phyloP scores from a whole-genome alignment of 2,888 invertebrate species.

The Troides aeacus region DNA sequence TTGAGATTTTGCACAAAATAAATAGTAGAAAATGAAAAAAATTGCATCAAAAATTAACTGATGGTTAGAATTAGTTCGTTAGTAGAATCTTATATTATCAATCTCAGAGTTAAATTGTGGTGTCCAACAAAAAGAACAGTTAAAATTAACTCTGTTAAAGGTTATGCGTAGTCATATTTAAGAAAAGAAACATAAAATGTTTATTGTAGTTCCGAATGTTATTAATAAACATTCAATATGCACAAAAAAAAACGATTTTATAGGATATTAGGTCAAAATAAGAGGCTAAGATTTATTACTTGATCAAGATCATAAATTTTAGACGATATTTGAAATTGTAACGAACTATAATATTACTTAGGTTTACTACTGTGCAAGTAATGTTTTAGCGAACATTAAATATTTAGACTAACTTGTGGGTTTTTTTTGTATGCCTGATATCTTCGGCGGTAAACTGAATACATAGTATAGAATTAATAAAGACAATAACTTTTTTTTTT shows the following conservation, averaged over 20 bases:
- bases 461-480: too few relatives aligned
- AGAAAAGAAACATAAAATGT: too few relatives aligned
- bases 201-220: slow-evolving; percentile 35
- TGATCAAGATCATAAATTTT: neutral
- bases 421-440: neutral
- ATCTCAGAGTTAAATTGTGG: neutral
- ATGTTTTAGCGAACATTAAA: neutral
- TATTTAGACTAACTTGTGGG: neutral
- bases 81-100: too few relatives aligned
- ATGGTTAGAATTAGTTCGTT: too few relatives aligned
- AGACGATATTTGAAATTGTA: neutral
- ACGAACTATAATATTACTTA: too few relatives aligned
- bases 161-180: too few relatives aligned
- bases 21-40: too few relatives aligned
- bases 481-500: too few relatives aligned
- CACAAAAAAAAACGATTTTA: slow-evolving; percentile 66
- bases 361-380: neutral
- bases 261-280: slow-evolving; percentile 56
- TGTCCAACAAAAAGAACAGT: neutral
- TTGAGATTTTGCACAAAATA: too few relatives aligned
- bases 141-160: too few relatives aligned
- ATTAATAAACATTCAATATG: slow-evolving; percentile 72
- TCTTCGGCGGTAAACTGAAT: neutral
- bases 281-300: neutral
- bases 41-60: too few relatives aligned